A percentile compares a stretch with the other conserved stretches of the same genome.
Evolutionary conservation across 1,140 invertebrate species (phyloP).

Genomic region (Drosophila jambulina): DNA sequence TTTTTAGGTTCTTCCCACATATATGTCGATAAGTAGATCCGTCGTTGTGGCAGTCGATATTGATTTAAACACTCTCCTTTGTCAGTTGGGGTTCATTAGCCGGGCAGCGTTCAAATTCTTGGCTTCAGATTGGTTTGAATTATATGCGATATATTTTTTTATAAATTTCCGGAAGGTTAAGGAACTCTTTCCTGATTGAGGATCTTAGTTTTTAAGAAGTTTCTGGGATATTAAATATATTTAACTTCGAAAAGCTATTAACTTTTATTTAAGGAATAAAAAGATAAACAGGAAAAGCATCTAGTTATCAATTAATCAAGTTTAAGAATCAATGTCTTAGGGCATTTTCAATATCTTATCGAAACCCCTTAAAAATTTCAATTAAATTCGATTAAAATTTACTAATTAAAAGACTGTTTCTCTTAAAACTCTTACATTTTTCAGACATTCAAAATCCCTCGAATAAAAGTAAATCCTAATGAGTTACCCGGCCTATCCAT

Average conservation of each 20-base stretch:
- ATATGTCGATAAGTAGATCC: constrained; percentile 24
- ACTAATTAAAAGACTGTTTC: background rate
- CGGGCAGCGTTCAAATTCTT: constrained; percentile 1
- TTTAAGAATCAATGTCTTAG: background rate
- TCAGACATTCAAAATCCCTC: background rate
- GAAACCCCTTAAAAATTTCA: background rate
- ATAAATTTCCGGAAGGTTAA: background rate
- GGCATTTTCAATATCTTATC: background rate
- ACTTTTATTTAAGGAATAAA: background rate
- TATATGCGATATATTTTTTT: background rate
- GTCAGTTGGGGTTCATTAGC: constrained; percentile 15
- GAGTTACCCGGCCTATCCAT: constrained; percentile 45
- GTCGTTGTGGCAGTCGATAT: constrained; percentile 52
- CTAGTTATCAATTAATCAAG: background rate
- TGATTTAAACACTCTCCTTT: constrained; percentile 60
- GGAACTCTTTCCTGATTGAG: background rate
- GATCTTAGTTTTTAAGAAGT: background rate
- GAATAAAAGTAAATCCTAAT: background rate
- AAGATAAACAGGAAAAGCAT: background rate
- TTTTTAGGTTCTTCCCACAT: constrained; percentile 41
- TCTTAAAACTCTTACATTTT: background rate
- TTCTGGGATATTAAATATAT: background rate
- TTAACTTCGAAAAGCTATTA: too few species aligned
- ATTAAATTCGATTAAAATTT: background rate
- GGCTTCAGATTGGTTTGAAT: background rate